Evolutionary conservation across 2,113 vertebrate species (phyloP).

Genomic region (Heteronetta atricapilla): DNA sequence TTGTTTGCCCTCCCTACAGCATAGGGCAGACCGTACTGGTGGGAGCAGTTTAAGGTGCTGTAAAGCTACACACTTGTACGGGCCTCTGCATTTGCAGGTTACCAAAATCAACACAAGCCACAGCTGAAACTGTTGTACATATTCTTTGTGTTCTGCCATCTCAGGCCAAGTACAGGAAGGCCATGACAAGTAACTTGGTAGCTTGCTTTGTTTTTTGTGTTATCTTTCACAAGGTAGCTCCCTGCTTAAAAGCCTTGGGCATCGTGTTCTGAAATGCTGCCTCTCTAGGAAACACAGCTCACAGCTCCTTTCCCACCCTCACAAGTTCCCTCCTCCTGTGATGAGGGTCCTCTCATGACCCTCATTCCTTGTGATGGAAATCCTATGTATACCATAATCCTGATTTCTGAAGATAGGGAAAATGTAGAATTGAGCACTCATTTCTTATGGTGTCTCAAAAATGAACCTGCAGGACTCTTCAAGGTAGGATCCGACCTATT

Average conservation of each 20-base stretch:
- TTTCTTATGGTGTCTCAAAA: neutral
- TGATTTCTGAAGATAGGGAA: neutral
- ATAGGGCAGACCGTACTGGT: accelerated
- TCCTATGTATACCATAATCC: no score
- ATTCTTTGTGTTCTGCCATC: neutral
- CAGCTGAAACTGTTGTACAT: neutral
- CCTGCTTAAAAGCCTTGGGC: neutral
- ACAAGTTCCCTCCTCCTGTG: neutral
- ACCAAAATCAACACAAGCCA: neutral
- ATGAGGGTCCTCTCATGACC: no score
- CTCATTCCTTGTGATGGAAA: no score
- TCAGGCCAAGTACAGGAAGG: neutral
- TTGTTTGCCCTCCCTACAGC: neutral
- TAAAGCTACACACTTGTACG: neutral
- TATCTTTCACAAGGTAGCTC: neutral
- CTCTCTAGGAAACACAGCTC: neutral
- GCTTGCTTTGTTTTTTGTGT: neutral
- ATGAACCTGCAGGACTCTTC: neutral
- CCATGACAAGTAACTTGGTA: neutral
- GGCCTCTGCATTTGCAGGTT: neutral
- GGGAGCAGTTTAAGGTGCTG: neutral
- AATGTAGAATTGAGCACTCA: neutral
- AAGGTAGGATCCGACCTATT: neutral
- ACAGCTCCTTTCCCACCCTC: neutral
- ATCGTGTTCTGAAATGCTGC: neutral